phyloP scores from a whole-genome alignment of 2,888 invertebrate genomes.

The Anodontia alba region DNA sequence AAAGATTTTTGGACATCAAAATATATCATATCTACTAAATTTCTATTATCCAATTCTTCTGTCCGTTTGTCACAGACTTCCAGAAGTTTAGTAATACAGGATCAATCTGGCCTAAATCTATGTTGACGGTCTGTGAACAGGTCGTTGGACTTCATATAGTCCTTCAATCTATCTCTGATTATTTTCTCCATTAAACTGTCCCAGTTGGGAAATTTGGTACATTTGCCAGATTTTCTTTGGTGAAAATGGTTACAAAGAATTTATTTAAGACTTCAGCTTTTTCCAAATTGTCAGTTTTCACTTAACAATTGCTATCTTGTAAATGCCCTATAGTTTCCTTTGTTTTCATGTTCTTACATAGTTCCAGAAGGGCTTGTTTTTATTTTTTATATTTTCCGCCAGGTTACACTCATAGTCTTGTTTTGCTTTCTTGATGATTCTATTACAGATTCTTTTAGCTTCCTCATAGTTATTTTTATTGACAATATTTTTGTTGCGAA shows the following conservation, averaged over 20 bases:
- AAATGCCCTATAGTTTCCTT: not conserved
- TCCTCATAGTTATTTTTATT: no score
- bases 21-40: not conserved
- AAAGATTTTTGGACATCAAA: not conserved
- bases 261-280: slow-evolving; percentile 19
- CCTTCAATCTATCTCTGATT: not conserved
- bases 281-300: not conserved
- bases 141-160: not conserved
- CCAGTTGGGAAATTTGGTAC: not conserved
- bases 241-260: slow-evolving; percentile 25
- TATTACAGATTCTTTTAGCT: no score
- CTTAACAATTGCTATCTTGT: not conserved
- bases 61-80: not conserved
- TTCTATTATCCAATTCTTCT: not conserved
- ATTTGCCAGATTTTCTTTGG: not conserved
- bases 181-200: no score
- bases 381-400: no score
- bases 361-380: slow-evolving; percentile 22
- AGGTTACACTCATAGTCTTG: no score
- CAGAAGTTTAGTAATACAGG: not conserved
- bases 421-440: no score
- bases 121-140: not conserved
- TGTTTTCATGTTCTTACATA: slow-evolving; percentile 25
- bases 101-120: not conserved
- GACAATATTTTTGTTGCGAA: no score